Evolutionary conservation across 2,888 invertebrate species (phyloP).

Genomic region (Graphium colonna): DNA sequence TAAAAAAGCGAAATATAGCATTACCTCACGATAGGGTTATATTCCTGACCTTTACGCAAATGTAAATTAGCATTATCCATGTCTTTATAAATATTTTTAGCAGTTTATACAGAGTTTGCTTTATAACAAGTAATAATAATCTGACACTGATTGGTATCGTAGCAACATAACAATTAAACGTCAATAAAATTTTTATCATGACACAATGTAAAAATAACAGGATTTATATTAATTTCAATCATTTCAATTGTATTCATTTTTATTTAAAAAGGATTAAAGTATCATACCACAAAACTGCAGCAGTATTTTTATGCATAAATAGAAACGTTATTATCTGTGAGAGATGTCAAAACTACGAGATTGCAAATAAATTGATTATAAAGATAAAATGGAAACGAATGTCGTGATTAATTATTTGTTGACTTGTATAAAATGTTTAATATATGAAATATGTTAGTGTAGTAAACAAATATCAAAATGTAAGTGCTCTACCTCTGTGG

Average conservation of each 20-base stretch:
- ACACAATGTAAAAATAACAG: too few relatives aligned
- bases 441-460: constrained; percentile 54
- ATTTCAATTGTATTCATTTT: too few relatives aligned
- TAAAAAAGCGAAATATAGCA: too few relatives aligned
- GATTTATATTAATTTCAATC: too few relatives aligned
- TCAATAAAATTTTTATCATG: neutral
- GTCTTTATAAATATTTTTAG: neutral
- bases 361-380: constrained; percentile 45
- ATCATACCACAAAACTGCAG: too few relatives aligned
- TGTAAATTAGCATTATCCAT: neutral
- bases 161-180: constrained; percentile 1
- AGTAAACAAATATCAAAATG: constrained; percentile 45
- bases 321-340: constrained; percentile 34
- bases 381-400: constrained; percentile 47
- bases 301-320: neutral
- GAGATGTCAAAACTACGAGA: constrained; percentile 39
- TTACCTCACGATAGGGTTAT: constrained; percentile 17
- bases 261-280: too few relatives aligned
- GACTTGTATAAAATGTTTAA: constrained; percentile 39
- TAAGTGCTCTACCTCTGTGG: constrained; percentile 50
- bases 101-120: neutral
- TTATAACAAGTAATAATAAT: neutral
- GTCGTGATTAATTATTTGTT: constrained; percentile 34
- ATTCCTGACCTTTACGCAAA: neutral
- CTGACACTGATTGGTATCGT: constrained; percentile 1